phyloP scores from a whole-genome alignment of 1,140 invertebrate genomes.

The Agrilus planipennis region DNA sequence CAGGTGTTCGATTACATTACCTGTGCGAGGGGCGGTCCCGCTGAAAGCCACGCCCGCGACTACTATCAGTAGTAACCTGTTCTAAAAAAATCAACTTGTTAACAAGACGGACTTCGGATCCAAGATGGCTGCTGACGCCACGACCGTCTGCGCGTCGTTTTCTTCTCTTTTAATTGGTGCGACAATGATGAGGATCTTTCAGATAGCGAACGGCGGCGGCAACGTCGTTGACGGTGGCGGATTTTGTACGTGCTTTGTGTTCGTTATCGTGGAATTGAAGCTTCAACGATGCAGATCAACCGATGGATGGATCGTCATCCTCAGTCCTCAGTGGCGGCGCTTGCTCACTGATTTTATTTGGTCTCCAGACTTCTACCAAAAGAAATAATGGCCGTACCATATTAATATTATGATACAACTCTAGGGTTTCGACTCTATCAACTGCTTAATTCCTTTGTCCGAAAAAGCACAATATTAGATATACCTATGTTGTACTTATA shows the following conservation, averaged over 20 bases:
- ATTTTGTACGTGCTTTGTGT: slow-evolving; percentile 24
- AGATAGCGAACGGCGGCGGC: slow-evolving; percentile 20
- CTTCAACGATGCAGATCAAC: slow-evolving; percentile 4
- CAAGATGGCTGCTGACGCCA: slow-evolving; percentile 30
- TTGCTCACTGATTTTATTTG: too few species aligned
- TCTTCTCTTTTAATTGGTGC: slow-evolving; percentile 28
- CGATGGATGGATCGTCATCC: too few species aligned
- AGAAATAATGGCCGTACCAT: too few species aligned
- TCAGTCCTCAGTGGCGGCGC: too few species aligned
- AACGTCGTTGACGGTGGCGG: too few species aligned
- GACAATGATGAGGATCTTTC: slow-evolving; percentile 24
- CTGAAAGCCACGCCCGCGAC: slow-evolving; percentile 17
- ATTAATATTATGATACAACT: too few species aligned
- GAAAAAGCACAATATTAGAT: too few species aligned
- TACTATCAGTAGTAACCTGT: slow-evolving; percentile 24
- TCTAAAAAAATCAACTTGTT: slow-evolving; percentile 27
- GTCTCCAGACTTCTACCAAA: too few species aligned
- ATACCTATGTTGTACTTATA: too few species aligned
- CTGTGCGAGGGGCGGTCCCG: slow-evolving; percentile 13
- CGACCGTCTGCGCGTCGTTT: slow-evolving; percentile 20
- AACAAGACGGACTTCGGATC: slow-evolving; percentile 24
- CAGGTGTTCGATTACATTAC: slow-evolving; percentile 21
- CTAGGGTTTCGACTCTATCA: too few species aligned
- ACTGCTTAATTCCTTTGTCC: too few species aligned
- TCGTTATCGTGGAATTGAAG: slow-evolving; percentile 19